Evolutionary conservation across 2,113 vertebrate species (phyloP), one percentile per base, ranked within the genome.

Genomic region (Taurulus bubalis): DNA sequence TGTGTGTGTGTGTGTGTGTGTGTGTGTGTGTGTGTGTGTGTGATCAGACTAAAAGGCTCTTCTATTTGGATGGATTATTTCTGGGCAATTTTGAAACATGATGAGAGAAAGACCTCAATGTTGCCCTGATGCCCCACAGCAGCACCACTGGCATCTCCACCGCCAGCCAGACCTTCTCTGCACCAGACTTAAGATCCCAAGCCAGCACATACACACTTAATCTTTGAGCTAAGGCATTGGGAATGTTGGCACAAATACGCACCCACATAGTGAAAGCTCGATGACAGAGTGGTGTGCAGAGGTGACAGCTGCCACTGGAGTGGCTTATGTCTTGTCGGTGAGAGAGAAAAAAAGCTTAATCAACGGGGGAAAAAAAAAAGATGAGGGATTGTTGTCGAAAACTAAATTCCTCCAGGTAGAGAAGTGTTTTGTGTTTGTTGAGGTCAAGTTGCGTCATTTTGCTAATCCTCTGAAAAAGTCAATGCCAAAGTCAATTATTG

Each of bases 11-110:
- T 30, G 36, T 66, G 67, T 68, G 71, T 73, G 71, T 45, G 55
- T 72, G 14, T 69, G 64, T 64, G 75, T 34, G 64, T 47, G 71
- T 59, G 36, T 72, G 14, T 69, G 64, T 60, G 75, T 36, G 62
- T 51, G 45, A 47, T 75, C 15, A 28, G 15, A 68, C 56, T 73
- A 42, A 67, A 63, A 63, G 26, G 10, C 55, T 64, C 15, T 40
- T 82, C 32, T 77, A 36, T 38, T 45, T 40, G 45, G 66, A 78
- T 69, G 51, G 10, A 75, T 87, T 76, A 62, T 75, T 62, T 79
- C 40, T 77, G 72, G 73, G 71, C 59, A 71, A 71, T 64, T 71
- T 34, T 66, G 85, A 87, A 90, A 92, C 68, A 68, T 67, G 79
- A 92, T 89, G 58, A 88, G 65, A 83, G 72, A 77, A 56, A 79